Evolutionary conservation across 2,113 vertebrate genomes (phyloP).

Genomic region (Zootoca vivipara): DNA sequence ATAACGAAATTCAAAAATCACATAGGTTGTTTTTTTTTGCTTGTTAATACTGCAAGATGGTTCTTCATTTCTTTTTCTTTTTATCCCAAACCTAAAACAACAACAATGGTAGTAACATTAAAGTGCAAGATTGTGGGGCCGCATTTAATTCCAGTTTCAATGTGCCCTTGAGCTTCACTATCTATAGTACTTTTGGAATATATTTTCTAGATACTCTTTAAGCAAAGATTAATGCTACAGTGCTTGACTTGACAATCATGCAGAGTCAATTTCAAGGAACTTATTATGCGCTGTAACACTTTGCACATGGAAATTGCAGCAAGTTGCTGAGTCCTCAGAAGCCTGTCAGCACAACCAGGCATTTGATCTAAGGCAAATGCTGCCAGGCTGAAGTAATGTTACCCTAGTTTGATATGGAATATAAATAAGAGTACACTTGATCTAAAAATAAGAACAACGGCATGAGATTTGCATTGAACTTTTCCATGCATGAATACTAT

Average conservation of each 20-base stretch:
- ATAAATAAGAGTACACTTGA: conserved; percentile 37
- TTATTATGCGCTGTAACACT: conserved; percentile 51
- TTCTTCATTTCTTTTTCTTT: neutral
- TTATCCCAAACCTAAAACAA: neutral
- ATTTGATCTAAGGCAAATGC: conserved; percentile 28
- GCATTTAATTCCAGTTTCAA: conserved; percentile 18
- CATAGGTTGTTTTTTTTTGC: conserved; percentile 22
- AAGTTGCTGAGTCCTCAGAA: conserved; percentile 36
- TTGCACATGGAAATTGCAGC: conserved; percentile 39
- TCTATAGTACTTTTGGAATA: conserved; percentile 11
- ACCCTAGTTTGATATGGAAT: conserved; percentile 22
- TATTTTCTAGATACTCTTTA: conserved; percentile 26
- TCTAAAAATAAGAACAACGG: conserved; percentile 24
- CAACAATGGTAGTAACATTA: neutral
- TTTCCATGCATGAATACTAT: conserved; percentile 9
- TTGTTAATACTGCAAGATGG: conserved; percentile 16
- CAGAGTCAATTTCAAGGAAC: conserved; percentile 43
- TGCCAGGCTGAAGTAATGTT: conserved; percentile 36
- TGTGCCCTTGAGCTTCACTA: conserved; percentile 28
- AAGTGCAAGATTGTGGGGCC: conserved; percentile 10
- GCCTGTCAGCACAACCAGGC: conserved; percentile 19
- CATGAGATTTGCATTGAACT: conserved; percentile 3
- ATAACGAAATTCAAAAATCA: conserved; percentile 23
- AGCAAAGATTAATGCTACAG: conserved; percentile 44
- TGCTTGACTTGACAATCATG: conserved; percentile 46